Evolutionary conservation across 2,888 invertebrate species (phyloP).

Genomic region (Alsophila aescularia): DNA sequence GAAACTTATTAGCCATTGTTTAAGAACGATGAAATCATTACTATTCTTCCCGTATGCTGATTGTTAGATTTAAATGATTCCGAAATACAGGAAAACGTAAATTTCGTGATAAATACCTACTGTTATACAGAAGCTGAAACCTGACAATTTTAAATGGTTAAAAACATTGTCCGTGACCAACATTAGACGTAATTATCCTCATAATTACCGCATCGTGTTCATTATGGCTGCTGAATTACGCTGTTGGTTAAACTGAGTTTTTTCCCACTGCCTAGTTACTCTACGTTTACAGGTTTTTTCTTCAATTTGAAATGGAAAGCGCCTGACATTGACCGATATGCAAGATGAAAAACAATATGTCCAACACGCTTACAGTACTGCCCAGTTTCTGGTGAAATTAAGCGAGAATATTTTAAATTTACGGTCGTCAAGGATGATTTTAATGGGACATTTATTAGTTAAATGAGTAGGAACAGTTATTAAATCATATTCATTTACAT

Average conservation of each 20-base stretch:
- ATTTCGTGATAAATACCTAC: slow-evolving; percentile 8
- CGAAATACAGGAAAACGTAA: slow-evolving; percentile 22
- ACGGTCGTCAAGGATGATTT: slow-evolving; percentile 34
- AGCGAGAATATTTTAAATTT: slow-evolving; percentile 33
- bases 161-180: slow-evolving; percentile 38
- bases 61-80: slow-evolving; percentile 7
- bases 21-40: slow-evolving; percentile 4
- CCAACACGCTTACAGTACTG: slow-evolving; percentile 17
- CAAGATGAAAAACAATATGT: slow-evolving; percentile 69
- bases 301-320: slow-evolving; percentile 66
- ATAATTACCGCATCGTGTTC: slow-evolving; percentile 40
- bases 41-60: slow-evolving; percentile 6
- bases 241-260: slow-evolving; percentile 35
- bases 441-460: slow-evolving; percentile 38
- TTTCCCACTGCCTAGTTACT: slow-evolving; percentile 33
- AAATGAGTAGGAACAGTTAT: slow-evolving; percentile 36
- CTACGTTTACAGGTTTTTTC: slow-evolving; percentile 38
- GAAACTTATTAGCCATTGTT: slow-evolving; percentile 16
- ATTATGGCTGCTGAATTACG: slow-evolving; percentile 47
- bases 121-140: slow-evolving; percentile 15
- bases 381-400: slow-evolving; percentile 26
- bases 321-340: slow-evolving; percentile 77
- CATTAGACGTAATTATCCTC: slow-evolving; percentile 39
- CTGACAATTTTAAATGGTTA: slow-evolving; percentile 18
- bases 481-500: slow-evolving; percentile 37